phyloP scores from a whole-genome alignment of 2,113 vertebrate species.

The Brienomyrus brachyistius region DNA sequence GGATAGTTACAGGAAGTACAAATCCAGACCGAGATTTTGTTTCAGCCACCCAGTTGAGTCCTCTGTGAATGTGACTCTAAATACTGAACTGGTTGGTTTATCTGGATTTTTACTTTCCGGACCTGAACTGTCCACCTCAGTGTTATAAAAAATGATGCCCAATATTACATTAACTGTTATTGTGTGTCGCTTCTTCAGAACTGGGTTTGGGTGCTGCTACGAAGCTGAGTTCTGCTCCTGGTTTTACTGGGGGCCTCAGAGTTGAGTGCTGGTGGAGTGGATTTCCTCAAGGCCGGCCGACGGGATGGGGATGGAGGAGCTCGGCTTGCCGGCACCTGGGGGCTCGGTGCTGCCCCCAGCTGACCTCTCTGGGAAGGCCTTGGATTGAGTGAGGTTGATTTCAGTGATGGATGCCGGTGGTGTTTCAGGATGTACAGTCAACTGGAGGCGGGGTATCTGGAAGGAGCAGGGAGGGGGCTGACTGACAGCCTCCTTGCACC shows the following conservation, averaged over 20 bases:
- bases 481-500: conserved; percentile 38
- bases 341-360: conserved; percentile 36
- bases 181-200: background rate
- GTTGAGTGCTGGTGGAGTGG: conserved; percentile 36
- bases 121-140: background rate
- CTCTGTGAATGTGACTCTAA: background rate
- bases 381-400: conserved; percentile 25
- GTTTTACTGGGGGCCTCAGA: conserved; percentile 25
- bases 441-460: conserved; percentile 55
- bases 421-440: conserved; percentile 49
- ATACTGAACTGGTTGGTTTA: background rate
- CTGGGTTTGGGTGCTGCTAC: background rate
- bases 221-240: background rate
- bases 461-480: conserved; percentile 24
- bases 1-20: background rate
- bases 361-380: conserved; percentile 30
- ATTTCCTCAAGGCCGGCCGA: conserved; percentile 62
- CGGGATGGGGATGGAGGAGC: conserved; percentile 51
- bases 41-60: background rate
- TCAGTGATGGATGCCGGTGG: conserved; percentile 22
- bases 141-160: background rate
- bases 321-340: conserved; percentile 28
- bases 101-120: background rate
- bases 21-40: background rate
- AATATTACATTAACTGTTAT: background rate